A percentile compares a stretch with the other conserved stretches of the same genome.
These are phyloP conservation scores for Hydrozoanthus tunicans DNA, from an alignment of 64 coral and sea anemone genomes.

Conservation along the genomic window DNA sequence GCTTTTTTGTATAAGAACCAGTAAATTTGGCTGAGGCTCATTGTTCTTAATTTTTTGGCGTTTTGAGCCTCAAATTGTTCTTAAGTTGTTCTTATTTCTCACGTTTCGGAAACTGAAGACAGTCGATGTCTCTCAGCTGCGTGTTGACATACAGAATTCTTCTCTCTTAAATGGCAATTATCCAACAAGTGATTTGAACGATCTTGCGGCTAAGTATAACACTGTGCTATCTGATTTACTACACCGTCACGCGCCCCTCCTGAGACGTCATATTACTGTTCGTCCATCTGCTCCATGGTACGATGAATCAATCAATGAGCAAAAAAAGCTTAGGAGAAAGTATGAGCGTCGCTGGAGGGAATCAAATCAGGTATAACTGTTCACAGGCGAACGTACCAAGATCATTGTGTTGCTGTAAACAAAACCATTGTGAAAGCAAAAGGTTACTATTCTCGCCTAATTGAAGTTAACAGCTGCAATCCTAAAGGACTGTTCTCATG, in stretches of 20 bases:
- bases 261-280: constrained; percentile 48
- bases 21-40: too few relatives aligned
- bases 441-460: constrained; percentile 2
- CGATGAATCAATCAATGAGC: constrained; percentile 37
- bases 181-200: constrained; percentile 42
- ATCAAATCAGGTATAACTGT: background rate
- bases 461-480: constrained; percentile 23
- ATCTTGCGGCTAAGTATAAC: constrained; percentile 50
- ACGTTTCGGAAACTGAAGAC: constrained; percentile 47
- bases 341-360: constrained; percentile 20
- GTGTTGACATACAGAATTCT: constrained; percentile 43
- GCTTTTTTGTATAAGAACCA: too few relatives aligned
- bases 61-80: too few relatives aligned
- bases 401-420: background rate
- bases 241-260: constrained; percentile 34
- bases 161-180: constrained; percentile 40
- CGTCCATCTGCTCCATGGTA: constrained; percentile 51
- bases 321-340: constrained; percentile 43
- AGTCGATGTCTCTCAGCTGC: constrained; percentile 41
- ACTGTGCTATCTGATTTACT: constrained; percentile 50
- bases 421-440: too few relatives aligned
- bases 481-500: constrained; percentile 26
- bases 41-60: too few relatives aligned
- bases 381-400: constrained; percentile 14
- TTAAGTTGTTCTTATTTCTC: background rate